phyloP scores from a whole-genome alignment of 2,888 invertebrate genomes.

The Myopa testacea region DNA sequence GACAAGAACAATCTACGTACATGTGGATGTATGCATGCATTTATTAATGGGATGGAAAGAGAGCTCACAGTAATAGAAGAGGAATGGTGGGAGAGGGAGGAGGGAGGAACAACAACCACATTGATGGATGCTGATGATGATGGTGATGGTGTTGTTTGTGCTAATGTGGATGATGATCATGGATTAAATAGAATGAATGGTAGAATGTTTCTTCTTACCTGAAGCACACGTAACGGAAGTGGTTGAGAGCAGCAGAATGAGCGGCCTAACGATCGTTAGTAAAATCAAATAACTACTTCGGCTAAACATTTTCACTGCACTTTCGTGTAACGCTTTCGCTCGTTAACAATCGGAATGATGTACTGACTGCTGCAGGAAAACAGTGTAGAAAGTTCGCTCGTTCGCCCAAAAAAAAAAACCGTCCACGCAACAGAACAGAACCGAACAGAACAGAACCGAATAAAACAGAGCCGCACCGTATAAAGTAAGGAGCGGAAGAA shows the following conservation, averaged over 20 bases:
- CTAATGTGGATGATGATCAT: too few relatives aligned
- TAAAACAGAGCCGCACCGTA: background rate
- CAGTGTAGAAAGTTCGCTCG: slow-evolving; percentile 44
- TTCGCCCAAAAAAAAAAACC: background rate
- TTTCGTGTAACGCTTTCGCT: slow-evolving; percentile 65
- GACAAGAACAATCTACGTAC: too few relatives aligned
- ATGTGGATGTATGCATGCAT: too few relatives aligned
- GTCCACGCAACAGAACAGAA: background rate
- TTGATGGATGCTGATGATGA: too few relatives aligned
- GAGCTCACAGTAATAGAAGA: too few relatives aligned
- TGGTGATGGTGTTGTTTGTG: too few relatives aligned
- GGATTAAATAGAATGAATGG: background rate
- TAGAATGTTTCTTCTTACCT: slow-evolving; percentile 20
- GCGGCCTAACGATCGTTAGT: slow-evolving; percentile 51
- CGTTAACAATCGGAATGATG: slow-evolving; percentile 61
- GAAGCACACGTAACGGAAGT: slow-evolving; percentile 46
- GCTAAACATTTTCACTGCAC: slow-evolving; percentile 59
- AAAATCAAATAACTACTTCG: slow-evolving; percentile 44
- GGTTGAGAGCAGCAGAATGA: slow-evolving; percentile 52
- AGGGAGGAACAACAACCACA: too few relatives aligned
- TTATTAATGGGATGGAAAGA: too few relatives aligned
- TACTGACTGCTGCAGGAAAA: slow-evolving; percentile 43
- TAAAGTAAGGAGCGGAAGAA: background rate
- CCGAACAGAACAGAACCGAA: background rate
- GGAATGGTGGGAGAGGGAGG: too few relatives aligned